Conservation (phyloP, 1,140 invertebrate species). For the Heliconius melpomene region DNA sequence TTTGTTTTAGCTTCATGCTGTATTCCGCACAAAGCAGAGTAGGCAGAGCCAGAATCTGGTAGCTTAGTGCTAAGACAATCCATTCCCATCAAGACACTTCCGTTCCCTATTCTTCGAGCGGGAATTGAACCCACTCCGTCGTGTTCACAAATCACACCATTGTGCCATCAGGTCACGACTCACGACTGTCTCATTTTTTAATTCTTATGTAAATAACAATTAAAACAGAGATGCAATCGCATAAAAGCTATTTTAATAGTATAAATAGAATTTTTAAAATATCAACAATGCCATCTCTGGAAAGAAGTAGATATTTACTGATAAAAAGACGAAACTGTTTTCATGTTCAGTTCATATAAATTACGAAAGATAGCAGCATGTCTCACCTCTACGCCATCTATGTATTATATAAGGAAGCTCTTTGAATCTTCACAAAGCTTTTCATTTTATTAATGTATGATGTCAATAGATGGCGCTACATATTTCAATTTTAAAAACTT, state of each 20-base stretch:
- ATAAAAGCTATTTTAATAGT: background rate
- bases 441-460: background rate
- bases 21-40: too few relatives aligned
- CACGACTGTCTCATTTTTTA: too few relatives aligned
- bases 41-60: too few relatives aligned
- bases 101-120: too few relatives aligned
- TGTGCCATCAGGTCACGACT: too few relatives aligned
- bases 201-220: too few relatives aligned
- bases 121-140: too few relatives aligned
- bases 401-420: background rate
- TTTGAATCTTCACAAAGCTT: background rate
- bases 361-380: background rate
- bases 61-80: too few relatives aligned
- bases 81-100: too few relatives aligned
- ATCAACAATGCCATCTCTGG: background rate
- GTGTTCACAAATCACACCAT: too few relatives aligned
- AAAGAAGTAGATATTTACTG: background rate
- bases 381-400: background rate
- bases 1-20: too few relatives aligned
- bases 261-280: background rate
- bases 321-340: background rate
- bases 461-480: background rate
- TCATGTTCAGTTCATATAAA: background rate
- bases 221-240: too few relatives aligned
- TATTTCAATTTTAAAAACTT: background rate